Evolutionary conservation across 2,797 vertebrate species (phyloP).

Genomic region (Ptychobarbus kaznakovi): DNA sequence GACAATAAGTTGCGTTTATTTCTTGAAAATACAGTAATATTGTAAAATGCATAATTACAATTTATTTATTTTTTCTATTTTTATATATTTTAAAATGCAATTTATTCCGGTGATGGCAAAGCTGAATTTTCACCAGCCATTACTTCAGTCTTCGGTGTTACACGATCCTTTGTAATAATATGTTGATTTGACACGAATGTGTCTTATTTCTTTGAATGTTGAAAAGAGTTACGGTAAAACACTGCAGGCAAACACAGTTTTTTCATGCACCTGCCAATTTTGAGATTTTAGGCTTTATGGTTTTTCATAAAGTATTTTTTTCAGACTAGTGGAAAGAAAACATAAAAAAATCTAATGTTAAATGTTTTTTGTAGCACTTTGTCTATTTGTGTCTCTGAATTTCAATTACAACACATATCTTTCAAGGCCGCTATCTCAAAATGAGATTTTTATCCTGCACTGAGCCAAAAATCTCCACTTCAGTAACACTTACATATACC

Average conservation of each 20-base stretch:
- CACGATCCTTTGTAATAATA: neutral
- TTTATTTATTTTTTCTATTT: neutral
- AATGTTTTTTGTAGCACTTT: neutral
- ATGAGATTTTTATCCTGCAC: neutral
- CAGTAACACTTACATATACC: neutral
- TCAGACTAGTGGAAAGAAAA: neutral
- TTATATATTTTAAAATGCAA: neutral
- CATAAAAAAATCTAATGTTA: neutral
- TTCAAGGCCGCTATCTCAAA: too few relatives aligned
- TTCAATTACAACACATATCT: too few relatives aligned
- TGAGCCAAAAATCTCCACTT: neutral
- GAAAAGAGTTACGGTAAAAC: neutral
- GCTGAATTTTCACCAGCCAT: neutral
- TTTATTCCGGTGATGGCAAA: neutral
- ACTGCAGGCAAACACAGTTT: neutral
- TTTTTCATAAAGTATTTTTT: too few relatives aligned
- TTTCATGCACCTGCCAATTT: too few relatives aligned
- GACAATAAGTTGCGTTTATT: neutral
- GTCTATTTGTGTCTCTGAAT: too few relatives aligned
- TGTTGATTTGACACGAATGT: neutral
- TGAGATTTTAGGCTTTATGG: too few relatives aligned
- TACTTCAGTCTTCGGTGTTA: neutral
- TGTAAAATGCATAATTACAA: neutral
- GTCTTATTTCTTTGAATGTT: neutral
- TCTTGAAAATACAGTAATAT: neutral